Conservation (phyloP, 2,113 vertebrate species). For the Leuciscus idus region DNA sequence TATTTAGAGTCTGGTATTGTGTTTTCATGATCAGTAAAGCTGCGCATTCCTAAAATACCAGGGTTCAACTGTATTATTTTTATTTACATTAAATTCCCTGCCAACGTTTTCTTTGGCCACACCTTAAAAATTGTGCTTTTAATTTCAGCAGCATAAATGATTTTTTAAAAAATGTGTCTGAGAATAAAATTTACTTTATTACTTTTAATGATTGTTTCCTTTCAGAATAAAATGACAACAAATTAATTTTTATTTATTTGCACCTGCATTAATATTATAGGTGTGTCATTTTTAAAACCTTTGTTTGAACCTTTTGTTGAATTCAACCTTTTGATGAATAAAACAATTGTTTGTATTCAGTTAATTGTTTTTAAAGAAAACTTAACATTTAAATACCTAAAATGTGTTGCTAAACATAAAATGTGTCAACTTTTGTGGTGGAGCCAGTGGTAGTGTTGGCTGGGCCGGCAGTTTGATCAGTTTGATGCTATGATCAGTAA, state of each 20-base stretch:
- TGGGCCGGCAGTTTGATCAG: neutral
- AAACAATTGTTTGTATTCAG: neutral
- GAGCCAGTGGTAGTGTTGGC: neutral
- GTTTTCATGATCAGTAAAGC: neutral
- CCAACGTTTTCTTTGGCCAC: neutral
- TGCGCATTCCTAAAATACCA: neutral
- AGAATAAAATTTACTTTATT: neutral
- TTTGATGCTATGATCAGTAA: constrained; percentile 20
- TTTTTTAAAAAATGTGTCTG: no score
- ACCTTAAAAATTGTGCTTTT: neutral
- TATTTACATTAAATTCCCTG: neutral
- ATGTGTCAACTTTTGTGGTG: neutral
- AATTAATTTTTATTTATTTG: neutral
- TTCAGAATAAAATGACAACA: neutral
- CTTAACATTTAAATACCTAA: neutral
- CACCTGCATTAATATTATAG: neutral
- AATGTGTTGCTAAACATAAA: neutral
- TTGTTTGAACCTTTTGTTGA: no score
- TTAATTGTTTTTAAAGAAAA: neutral
- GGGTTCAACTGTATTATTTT: neutral
- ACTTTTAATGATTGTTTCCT: neutral
- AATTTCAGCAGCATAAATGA: no score
- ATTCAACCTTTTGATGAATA: no score
- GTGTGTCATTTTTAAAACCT: neutral
- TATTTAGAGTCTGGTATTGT: neutral